Conservation (phyloP, 2,113 vertebrate genomes). For the Calidris pygmaea region DNA sequence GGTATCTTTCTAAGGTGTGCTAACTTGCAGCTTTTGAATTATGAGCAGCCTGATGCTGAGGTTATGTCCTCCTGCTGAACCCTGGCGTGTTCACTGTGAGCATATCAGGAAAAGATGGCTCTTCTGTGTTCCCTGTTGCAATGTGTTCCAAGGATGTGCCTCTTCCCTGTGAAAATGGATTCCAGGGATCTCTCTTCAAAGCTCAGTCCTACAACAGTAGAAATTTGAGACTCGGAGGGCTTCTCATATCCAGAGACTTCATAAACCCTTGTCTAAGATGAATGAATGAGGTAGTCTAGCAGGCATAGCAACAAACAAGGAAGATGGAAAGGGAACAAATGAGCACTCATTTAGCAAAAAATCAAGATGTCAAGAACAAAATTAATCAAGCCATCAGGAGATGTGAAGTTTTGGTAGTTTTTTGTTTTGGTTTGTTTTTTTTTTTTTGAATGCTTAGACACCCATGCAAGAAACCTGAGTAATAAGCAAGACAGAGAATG, state of each 20-base stretch:
- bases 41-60: not conserved
- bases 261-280: not conserved
- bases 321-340: not conserved
- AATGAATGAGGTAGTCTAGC: not conserved
- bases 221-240: not conserved
- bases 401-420: not conserved
- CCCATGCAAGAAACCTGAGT: not conserved
- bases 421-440: too few relatives aligned
- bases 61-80: not conserved
- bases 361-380: not conserved
- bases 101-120: not conserved
- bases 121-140: not conserved
- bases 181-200: not conserved
- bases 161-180: not conserved
- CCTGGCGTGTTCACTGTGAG: not conserved
- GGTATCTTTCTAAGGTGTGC: not conserved
- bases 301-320: not conserved
- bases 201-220: not conserved
- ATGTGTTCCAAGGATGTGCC: not conserved
- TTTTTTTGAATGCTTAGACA: not conserved
- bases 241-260: not conserved
- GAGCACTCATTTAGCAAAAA: not conserved
- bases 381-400: not conserved
- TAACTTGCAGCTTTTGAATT: not conserved
- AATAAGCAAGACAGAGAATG: not conserved